phyloP scores from a whole-genome alignment of 2,797 vertebrate genomes.

The Hirundo rustica region DNA sequence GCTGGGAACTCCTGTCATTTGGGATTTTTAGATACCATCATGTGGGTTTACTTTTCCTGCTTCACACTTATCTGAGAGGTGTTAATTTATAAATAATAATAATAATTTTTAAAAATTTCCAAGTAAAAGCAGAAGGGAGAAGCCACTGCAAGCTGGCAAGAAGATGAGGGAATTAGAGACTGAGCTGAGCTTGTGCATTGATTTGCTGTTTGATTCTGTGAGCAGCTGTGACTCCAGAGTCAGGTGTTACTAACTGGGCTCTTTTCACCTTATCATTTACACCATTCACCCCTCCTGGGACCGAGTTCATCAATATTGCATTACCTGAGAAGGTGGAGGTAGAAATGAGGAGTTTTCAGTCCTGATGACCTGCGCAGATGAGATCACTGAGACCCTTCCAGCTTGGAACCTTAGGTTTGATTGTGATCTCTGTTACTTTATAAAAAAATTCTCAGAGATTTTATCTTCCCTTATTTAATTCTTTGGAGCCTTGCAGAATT shows the following conservation, averaged over 20 bases:
- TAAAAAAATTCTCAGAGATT: neutral
- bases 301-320: neutral
- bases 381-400: neutral
- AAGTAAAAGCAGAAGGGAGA: neutral
- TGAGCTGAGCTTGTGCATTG: neutral
- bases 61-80: constrained; percentile 5
- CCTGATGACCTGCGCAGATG: neutral
- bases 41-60: neutral
- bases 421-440: neutral
- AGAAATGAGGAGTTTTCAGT: neutral
- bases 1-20: neutral
- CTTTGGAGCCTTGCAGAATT: neutral
- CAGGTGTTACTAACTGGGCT: neutral
- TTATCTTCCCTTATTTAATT: neutral
- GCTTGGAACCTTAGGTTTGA: neutral
- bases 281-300: neutral
- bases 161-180: neutral
- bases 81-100: constrained; percentile 31
- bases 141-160: neutral
- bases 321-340: neutral
- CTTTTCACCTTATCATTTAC: neutral
- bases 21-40: neutral
- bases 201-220: neutral
- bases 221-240: neutral
- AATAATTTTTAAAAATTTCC: neutral